Evolutionary conservation across 92 coral and sea anemone genomes (phyloP).

Genomic region (Pocillopora grandis): DNA sequence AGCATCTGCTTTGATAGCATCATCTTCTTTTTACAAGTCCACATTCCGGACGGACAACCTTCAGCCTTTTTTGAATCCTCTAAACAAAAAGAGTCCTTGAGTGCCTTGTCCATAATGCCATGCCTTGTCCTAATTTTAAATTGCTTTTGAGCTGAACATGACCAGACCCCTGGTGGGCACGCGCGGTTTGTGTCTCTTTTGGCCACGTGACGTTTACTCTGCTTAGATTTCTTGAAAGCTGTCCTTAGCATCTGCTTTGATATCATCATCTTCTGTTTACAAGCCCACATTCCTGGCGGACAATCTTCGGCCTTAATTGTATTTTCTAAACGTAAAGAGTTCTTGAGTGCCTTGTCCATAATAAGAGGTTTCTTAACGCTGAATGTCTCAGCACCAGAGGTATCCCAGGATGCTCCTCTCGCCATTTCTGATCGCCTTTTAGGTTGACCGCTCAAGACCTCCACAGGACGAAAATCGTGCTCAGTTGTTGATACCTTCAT

Average conservation of each 20-base stretch:
- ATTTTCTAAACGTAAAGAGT: neutral
- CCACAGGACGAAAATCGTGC: neutral
- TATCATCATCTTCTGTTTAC: neutral
- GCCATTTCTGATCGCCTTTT: neutral
- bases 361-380: too few species aligned
- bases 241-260: neutral
- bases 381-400: too few species aligned
- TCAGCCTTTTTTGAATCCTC: neutral
- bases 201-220: neutral
- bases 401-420: too few species aligned
- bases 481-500: neutral
- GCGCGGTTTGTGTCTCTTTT: neutral
- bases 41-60: neutral
- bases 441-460: neutral
- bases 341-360: too few species aligned
- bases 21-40: constrained; percentile 3
- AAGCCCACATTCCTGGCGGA: neutral
- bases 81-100: neutral
- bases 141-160: constrained; percentile 8
- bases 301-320: neutral
- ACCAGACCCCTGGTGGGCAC: constrained; percentile 6
- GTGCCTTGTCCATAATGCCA: neutral
- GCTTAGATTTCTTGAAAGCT: neutral
- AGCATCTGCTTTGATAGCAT: neutral
- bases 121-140: neutral